A percentile compares a stretch with the other conserved stretches of the same genome.
Conservation (phyloP, 2,888 invertebrate species). For the Dolichomitus sp. region DNA sequence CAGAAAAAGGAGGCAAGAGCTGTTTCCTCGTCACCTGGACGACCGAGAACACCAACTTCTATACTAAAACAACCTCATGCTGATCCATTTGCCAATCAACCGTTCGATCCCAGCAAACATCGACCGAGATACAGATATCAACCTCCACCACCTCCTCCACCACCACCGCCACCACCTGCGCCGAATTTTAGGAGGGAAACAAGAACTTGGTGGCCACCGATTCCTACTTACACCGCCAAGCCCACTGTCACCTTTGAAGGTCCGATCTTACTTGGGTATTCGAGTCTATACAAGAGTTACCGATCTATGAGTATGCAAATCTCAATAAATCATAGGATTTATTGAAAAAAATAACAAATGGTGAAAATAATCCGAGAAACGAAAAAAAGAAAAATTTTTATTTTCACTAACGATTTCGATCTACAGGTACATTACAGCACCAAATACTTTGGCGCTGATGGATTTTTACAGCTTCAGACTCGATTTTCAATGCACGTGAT, state of each 20-base stretch:
- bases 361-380: too few relatives aligned
- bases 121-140: constrained; percentile 93
- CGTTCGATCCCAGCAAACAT: constrained; percentile 92
- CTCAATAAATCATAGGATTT: background rate
- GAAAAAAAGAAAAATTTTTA: too few relatives aligned
- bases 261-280: constrained; percentile 82
- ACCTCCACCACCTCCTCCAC: constrained; percentile 86
- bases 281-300: background rate
- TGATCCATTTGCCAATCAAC: constrained; percentile 89
- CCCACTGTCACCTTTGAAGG: constrained; percentile 93
- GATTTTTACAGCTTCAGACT: background rate
- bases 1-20: constrained; percentile 38
- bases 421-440: background rate
- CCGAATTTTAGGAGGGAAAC: constrained; percentile 85
- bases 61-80: constrained; percentile 82
- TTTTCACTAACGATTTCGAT: background rate
- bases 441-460: background rate
- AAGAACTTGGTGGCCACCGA: constrained; percentile 86
- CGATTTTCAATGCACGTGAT: background rate
- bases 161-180: constrained; percentile 76
- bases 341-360: background rate
- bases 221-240: constrained; percentile 88
- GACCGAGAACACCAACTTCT: constrained; percentile 83
- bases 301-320: background rate
- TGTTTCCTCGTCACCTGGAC: constrained; percentile 72